A percentile compares a stretch with the other conserved stretches of the same genome.
These are phyloP conservation scores for Temnothorax unifasciatus DNA, from an alignment of 2,888 invertebrate species.

Conservation along the genomic window DNA sequence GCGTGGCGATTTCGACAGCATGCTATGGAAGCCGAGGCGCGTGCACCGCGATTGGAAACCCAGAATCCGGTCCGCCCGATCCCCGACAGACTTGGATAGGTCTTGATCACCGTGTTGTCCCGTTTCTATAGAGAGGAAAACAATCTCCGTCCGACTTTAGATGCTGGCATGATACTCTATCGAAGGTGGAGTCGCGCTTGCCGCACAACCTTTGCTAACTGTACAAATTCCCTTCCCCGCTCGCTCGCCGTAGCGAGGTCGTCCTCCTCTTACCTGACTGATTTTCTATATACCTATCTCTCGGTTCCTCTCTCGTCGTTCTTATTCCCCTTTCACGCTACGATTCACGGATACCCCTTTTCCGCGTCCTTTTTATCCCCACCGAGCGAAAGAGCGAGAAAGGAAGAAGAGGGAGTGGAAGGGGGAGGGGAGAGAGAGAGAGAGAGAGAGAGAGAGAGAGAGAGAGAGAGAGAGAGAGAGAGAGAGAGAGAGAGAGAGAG, in stretches of 20 bases:
- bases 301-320: slow-evolving; percentile 41
- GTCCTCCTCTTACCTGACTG: slow-evolving; percentile 54
- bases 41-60: neutral
- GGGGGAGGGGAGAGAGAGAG: neutral
- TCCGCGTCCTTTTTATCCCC: slow-evolving; percentile 58
- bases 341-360: slow-evolving; percentile 62
- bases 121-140: slow-evolving; percentile 50
- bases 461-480: too few species aligned
- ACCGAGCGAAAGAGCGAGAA: neutral
- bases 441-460: neutral
- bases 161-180: slow-evolving; percentile 62
- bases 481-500: neutral
- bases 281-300: slow-evolving; percentile 55
- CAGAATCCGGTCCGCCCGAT: slow-evolving; percentile 32
- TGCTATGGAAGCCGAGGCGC: neutral
- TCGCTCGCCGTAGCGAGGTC: slow-evolving; percentile 62
- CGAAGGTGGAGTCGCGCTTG: slow-evolving; percentile 71
- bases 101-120: slow-evolving; percentile 34
- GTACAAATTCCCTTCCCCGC: slow-evolving; percentile 76
- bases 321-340: slow-evolving; percentile 35
- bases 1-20: slow-evolving; percentile 17
- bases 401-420: too few species aligned
- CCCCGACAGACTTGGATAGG: slow-evolving; percentile 37
- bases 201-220: slow-evolving; percentile 79
- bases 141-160: slow-evolving; percentile 63